Conservation (phyloP, 2,113 vertebrate species). For the Corydoras sp. region DNA sequence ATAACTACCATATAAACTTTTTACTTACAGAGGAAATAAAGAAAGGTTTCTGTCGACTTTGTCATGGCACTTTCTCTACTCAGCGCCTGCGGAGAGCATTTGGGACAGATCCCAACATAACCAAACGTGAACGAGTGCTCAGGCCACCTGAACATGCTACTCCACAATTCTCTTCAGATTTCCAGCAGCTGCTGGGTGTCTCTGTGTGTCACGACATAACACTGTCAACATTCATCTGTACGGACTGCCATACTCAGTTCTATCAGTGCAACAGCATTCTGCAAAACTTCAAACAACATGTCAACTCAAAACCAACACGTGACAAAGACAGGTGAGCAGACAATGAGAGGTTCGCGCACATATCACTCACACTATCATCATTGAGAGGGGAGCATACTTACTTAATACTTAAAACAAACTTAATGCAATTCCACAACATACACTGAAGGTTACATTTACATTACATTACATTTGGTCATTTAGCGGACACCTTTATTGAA, state of each 20-base stretch:
- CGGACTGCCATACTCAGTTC: constrained; percentile 89
- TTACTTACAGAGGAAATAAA: constrained; percentile 16
- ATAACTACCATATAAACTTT: no score
- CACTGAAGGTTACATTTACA: constrained; percentile 40
- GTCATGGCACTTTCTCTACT: constrained; percentile 88
- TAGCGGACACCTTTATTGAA: no score
- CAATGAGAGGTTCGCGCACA: no score
- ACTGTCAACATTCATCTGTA: constrained; percentile 84
- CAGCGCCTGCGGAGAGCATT: constrained; percentile 82
- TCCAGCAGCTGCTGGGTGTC: constrained; percentile 84
- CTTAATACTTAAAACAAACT: no score
- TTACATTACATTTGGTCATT: no score
- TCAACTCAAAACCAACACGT: constrained; percentile 71
- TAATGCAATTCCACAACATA: constrained; percentile 25
- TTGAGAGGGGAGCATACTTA: no score
- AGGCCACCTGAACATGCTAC: constrained; percentile 55
- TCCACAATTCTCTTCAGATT: constrained; percentile 79
- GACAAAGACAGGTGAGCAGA: constrained; percentile 19
- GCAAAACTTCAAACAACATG: constrained; percentile 78
- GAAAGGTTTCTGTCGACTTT: constrained; percentile 81
- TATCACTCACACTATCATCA: no score
- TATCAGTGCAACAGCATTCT: constrained; percentile 89
- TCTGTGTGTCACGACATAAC: constrained; percentile 73
- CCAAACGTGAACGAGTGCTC: constrained; percentile 51
- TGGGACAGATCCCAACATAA: constrained; percentile 58